These are phyloP conservation scores for Neelides sp. DNA, from an alignment of 1,140 invertebrate species.

Conservation along the genomic window DNA sequence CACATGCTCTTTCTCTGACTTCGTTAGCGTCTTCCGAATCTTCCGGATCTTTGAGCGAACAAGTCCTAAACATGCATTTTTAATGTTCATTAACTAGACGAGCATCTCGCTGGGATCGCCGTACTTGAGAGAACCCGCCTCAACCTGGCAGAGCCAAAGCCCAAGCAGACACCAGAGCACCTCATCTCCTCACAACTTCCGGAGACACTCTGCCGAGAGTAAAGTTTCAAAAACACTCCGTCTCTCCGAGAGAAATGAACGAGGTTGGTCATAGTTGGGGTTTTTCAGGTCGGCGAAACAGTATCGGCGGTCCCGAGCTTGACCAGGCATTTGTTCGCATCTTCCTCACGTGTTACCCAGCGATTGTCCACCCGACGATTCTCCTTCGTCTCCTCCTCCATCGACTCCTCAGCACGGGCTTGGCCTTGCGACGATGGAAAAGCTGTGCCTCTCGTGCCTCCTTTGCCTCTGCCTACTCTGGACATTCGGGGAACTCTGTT, in stretches of 20 bases:
- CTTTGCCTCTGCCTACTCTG: constrained; percentile 33
- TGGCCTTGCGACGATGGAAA: constrained; percentile 39
- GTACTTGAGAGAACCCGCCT: constrained; percentile 27
- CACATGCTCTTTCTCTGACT: too few species aligned
- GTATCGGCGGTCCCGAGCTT: constrained; percentile 30
- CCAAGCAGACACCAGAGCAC: constrained; percentile 27
- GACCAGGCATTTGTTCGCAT: constrained; percentile 34
- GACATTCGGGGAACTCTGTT: constrained; percentile 30
- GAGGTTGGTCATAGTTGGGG: background rate
- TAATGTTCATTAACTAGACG: constrained; percentile 15
- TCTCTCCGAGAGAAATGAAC: too few species aligned
- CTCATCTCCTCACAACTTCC: constrained; percentile 22
- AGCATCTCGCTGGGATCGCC: constrained; percentile 28
- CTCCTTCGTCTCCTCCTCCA: constrained; percentile 47
- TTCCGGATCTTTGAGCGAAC: background rate
- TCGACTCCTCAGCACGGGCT: constrained; percentile 42
- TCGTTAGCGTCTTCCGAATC: background rate
- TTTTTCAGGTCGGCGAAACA: constrained; percentile 26
- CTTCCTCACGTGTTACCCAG: constrained; percentile 41
- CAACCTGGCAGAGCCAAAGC: constrained; percentile 29
- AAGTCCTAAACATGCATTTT: background rate
- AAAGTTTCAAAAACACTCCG: constrained; percentile 4
- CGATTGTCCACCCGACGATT: constrained; percentile 46
- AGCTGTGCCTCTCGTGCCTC: constrained; percentile 39
- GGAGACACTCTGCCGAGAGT: constrained; percentile 31